Evolutionary conservation across 2,113 vertebrate species (phyloP).

Genomic region (Elaphurus davidianus): DNA sequence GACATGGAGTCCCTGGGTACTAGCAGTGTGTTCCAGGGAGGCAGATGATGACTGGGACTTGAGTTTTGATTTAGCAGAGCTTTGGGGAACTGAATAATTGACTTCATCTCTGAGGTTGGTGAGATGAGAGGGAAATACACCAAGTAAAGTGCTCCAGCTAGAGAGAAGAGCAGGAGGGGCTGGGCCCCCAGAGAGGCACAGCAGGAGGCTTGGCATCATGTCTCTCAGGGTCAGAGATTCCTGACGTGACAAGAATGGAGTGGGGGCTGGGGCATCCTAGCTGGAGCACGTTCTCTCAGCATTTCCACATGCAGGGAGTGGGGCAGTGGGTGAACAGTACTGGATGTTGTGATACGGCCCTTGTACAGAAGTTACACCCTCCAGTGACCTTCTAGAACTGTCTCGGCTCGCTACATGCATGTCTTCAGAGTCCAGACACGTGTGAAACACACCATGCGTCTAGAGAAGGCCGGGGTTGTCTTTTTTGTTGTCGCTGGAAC

Average conservation of each 20-base stretch:
- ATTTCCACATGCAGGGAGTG: slow-evolving; percentile 87
- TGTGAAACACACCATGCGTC: slow-evolving; percentile 89
- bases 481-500: slow-evolving; percentile 85
- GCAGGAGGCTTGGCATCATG: not conserved
- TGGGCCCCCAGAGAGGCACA: not conserved
- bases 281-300: slow-evolving; percentile 84
- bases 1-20: slow-evolving; percentile 45
- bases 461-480: slow-evolving; percentile 84
- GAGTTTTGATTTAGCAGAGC: slow-evolving; percentile 57
- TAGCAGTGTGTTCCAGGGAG: slow-evolving; percentile 58
- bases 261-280: slow-evolving; percentile 71
- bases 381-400: slow-evolving; percentile 87
- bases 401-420: slow-evolving; percentile 90
- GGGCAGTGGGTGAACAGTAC: slow-evolving; percentile 80
- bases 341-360: slow-evolving; percentile 89
- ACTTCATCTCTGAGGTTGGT: slow-evolving; percentile 78
- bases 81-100: slow-evolving; percentile 76
- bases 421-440: slow-evolving; percentile 93
- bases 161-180: slow-evolving; percentile 65
- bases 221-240: not conserved
- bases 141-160: slow-evolving; percentile 80
- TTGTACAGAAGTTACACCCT: slow-evolving; percentile 88
- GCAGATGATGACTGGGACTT: slow-evolving; percentile 56
- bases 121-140: slow-evolving; percentile 76
- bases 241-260: not conserved